Evolutionary conservation across 1,140 invertebrate genomes (phyloP), one percentile per base, ranked within the genome.

Genomic region (Druon quercuslanigerum): DNA sequence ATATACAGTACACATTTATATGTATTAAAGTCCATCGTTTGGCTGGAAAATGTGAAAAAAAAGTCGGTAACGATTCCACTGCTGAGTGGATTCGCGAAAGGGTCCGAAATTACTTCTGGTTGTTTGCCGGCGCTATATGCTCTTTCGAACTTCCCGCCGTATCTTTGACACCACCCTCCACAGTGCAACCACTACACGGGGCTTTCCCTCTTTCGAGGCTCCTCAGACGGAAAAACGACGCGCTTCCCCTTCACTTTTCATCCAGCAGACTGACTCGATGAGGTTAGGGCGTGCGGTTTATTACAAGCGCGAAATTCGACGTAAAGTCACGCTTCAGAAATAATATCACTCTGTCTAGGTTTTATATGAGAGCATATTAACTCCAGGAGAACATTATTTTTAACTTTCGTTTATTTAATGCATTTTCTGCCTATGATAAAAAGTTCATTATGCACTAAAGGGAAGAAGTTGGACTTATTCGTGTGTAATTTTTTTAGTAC

Each of bases 171-270:
- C 57, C 40, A 20, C n/a, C 25, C 40, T 14, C 9, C n/a, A 9
- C 14, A 66, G 6, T 40, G 60, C 25, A 8, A 13, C 14, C 20
- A 13, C 19, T 66, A 40, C 16, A n/a, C 60, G 33, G 60, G 60
- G 60, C 13, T 66, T 66, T 66, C 60, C 60, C 25, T 66, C 60
- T 66, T 66, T 66, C 6, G 7, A 66, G 60, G 5, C 60, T n/a
- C 20, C 60, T 46, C 60, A 66, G 60, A 66, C 60, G 25, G 60
- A 66, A 66, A 66, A 66, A 66, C 60, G 60, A 66, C 60, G 25
- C 60, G 14, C 25, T 66, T 40, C 20, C 60, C 60, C 60, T 40
- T 66, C 25, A 14, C 33, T 33, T 66, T 66, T 66, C 16, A 66
- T 66, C 60, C 60, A 66, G 11, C 60, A 66, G 60, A 66, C 60